Evolutionary conservation across 2,888 invertebrate species (phyloP), one percentile per base, ranked within the genome.

Genomic region (Philhelius pedissequus): DNA sequence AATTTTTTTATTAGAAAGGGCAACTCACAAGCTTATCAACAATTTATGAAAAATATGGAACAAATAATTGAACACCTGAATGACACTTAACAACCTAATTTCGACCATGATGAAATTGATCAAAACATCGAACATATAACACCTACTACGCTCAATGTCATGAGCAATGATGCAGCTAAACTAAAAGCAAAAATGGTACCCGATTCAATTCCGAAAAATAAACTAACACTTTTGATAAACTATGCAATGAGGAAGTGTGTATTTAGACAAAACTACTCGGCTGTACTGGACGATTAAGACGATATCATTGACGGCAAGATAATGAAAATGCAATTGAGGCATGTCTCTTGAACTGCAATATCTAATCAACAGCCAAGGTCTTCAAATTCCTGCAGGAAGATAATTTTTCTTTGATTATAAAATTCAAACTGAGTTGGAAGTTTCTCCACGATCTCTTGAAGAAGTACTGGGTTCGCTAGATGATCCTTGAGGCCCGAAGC

Each of bases 371-470:
- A 8, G 97, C 99, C 32, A 95, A 95, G 73, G 97, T 97, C 91
- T 98, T 99, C 92, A 96, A 98, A 89, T 97, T 99, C 87, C 97
- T 98, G 90, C 94, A 99, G 87, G 99, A 99, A 92, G 99, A 99
- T 92, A 97, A 99, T 87, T 99, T 99, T 89, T 99, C 99, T 91
- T 94, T 97, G 89, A 96, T 99, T 88, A 96, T 99, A 64, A 94
- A 97, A 91, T 97, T 98, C 92, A 96, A n/a, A n/a, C n/a, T n/a
- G n/a, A n/a, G n/a, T n/a, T n/a, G n/a, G n/a, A n/a, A n/a, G n/a
- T n/a, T n/a, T n/a, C n/a, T n/a, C n/a, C n/a, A n/a, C n/a, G n/a
- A n/a, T n/a, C n/a, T n/a, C n/a, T n/a, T n/a, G n/a, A n/a, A n/a
- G n/a, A n/a, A n/a, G n/a, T n/a, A n/a, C n/a, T n/a, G n/a, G n/a